These are phyloP conservation scores for Anolis apletophallus DNA, from an alignment of 2,797 vertebrate genomes.

Conservation along the genomic window DNA sequence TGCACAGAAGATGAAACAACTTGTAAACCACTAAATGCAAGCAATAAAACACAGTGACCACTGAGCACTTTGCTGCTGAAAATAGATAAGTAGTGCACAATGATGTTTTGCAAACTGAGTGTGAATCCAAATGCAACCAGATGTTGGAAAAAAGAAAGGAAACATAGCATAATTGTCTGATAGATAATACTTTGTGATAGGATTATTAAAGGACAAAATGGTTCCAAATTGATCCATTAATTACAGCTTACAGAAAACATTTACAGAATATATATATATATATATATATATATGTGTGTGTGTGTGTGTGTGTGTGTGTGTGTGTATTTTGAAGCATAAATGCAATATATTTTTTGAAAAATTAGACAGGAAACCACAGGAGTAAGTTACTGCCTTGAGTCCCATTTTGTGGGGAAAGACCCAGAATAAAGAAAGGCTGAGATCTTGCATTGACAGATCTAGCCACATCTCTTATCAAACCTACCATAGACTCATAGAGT, in stretches of 20 bases:
- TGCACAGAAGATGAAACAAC: constrained; percentile 56
- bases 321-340: too few relatives aligned
- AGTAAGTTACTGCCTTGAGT: too few relatives aligned
- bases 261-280: not conserved
- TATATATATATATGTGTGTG: too few relatives aligned
- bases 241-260: not conserved
- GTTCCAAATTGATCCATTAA: not conserved
- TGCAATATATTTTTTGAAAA: too few relatives aligned
- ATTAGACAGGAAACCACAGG: too few relatives aligned
- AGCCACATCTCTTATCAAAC: too few relatives aligned
- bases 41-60: constrained; percentile 54
- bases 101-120: constrained; percentile 21
- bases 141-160: constrained; percentile 48
- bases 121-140: constrained; percentile 43
- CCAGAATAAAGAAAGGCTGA: too few relatives aligned
- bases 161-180: constrained; percentile 31
- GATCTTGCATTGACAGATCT: too few relatives aligned
- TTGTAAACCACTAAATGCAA: constrained; percentile 67
- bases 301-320: too few relatives aligned
- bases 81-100: constrained; percentile 56
- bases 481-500: too few relatives aligned
- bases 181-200: constrained; percentile 8
- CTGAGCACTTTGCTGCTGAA: constrained; percentile 56
- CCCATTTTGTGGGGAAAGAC: too few relatives aligned
- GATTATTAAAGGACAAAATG: not conserved